A percentile compares a stretch with the other conserved stretches of the same genome.
phyloP scores from a whole-genome alignment of 1,140 invertebrate species.

The Rhopalosiphum maidis region DNA sequence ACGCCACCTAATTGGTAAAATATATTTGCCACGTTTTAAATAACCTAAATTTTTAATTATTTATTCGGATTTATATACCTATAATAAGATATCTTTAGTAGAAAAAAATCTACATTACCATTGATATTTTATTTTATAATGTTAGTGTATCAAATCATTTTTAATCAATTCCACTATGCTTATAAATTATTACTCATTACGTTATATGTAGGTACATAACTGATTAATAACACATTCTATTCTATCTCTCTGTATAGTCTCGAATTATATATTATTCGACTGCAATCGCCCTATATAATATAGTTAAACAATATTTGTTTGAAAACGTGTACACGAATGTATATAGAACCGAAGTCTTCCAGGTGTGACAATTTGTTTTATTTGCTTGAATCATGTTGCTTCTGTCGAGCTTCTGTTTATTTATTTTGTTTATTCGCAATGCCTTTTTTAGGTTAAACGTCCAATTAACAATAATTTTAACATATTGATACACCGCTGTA shows the following conservation, averaged over 20 bases:
- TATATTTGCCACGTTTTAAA: not conserved
- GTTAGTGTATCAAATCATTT: not conserved
- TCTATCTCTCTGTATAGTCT: not conserved
- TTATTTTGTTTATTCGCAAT: too few species aligned
- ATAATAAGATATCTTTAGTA: too few species aligned
- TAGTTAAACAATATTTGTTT: not conserved
- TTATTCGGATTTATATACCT: too few species aligned
- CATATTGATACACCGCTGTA: too few species aligned
- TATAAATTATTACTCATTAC: not conserved
- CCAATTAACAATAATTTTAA: too few species aligned
- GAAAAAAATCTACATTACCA: too few species aligned
- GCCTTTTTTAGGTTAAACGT: too few species aligned
- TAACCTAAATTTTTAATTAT: not conserved
- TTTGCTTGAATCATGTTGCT: not conserved
- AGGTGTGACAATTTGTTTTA: not conserved
- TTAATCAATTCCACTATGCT: not conserved
- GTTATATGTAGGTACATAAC: not conserved
- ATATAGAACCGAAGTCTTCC: not conserved
- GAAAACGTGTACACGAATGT: not conserved
- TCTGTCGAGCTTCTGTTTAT: too few species aligned
- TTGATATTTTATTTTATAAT: not conserved
- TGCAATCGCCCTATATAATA: not conserved
- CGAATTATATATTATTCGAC: not conserved
- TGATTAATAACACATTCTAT: not conserved
- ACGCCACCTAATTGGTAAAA: too few species aligned